Conservation (phyloP, 1,140 invertebrate genomes). For the Panonychus citri region DNA sequence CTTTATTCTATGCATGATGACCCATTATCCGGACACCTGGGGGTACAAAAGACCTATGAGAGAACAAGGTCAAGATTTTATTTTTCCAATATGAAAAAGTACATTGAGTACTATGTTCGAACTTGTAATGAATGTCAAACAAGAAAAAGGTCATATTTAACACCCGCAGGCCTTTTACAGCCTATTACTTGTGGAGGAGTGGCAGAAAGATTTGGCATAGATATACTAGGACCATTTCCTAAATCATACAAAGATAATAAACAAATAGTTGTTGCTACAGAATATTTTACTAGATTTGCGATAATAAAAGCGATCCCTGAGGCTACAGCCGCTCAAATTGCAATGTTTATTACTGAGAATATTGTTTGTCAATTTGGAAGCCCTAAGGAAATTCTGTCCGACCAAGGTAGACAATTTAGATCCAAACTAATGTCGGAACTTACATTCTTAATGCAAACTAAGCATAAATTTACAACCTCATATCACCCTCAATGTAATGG, state of each 20-base stretch:
- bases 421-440: constrained; percentile 1
- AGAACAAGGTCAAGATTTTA: constrained; percentile 12
- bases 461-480: constrained; percentile 1
- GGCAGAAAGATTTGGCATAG: constrained; percentile 17
- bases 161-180: constrained; percentile 6
- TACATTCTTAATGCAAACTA: constrained; percentile 1
- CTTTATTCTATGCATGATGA: constrained; percentile 10
- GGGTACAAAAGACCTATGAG: constrained; percentile 10
- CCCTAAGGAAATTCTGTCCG: constrained; percentile 6
- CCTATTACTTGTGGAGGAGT: constrained; percentile 9
- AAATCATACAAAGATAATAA: constrained; percentile 14
- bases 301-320: constrained; percentile 14
- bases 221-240: constrained; percentile 18
- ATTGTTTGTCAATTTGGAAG: constrained; percentile 11
- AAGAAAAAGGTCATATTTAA: constrained; percentile 4
- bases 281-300: constrained; percentile 19
- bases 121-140: constrained; percentile 14
- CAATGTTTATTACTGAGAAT: constrained; percentile 14
- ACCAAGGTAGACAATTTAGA: constrained; percentile 6
- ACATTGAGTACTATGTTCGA: constrained; percentile 9
- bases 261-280: constrained; percentile 15
- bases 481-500: constrained; percentile 14
- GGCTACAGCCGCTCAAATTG: constrained; percentile 15
- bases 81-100: constrained; percentile 10
- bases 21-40: constrained; percentile 11